A percentile compares a stretch with the other conserved stretches of the same genome.
Conservation (phyloP, 1,140 invertebrate genomes). For the Drosophila eugracilis region DNA sequence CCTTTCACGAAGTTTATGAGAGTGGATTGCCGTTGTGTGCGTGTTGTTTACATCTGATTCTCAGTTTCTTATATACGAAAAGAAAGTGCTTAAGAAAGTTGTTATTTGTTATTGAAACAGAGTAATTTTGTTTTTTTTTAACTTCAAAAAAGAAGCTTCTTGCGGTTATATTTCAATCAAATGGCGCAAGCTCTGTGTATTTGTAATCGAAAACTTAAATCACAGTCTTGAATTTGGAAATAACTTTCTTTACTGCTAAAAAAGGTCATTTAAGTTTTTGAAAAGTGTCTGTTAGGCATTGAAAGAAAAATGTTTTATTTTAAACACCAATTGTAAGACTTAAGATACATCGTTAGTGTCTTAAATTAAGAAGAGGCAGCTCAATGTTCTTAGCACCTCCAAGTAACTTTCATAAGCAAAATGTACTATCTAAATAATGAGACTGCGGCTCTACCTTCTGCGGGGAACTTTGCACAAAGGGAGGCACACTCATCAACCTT, state of each 20-base stretch:
- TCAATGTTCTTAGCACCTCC: not conserved
- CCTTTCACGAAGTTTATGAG: slow-evolving; percentile 21
- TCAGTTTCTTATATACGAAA: slow-evolving; percentile 32
- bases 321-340: not conserved
- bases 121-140: not conserved
- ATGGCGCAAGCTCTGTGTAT: slow-evolving; percentile 7
- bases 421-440: slow-evolving; percentile 53
- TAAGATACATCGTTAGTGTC: no score
- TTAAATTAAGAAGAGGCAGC: not conserved
- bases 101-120: not conserved
- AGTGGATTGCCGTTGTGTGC: slow-evolving; percentile 10
- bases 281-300: not conserved
- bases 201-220: slow-evolving; percentile 16
- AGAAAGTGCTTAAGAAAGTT: slow-evolving; percentile 53
- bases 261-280: not conserved
- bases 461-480: slow-evolving; percentile 23
- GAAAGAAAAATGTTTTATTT: not conserved
- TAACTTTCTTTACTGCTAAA: slow-evolving; percentile 10
- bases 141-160: not conserved
- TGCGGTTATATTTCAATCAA: slow-evolving; percentile 6
- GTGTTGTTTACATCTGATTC: slow-evolving; percentile 51
- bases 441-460: slow-evolving; percentile 19
- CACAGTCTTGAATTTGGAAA: not conserved
- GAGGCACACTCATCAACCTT: slow-evolving; percentile 86
- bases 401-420: slow-evolving; percentile 1